A percentile compares a stretch with the other conserved stretches of the same genome.
Conservation (phyloP, 1,140 invertebrate genomes). For the Wasmannia auropunctata region DNA sequence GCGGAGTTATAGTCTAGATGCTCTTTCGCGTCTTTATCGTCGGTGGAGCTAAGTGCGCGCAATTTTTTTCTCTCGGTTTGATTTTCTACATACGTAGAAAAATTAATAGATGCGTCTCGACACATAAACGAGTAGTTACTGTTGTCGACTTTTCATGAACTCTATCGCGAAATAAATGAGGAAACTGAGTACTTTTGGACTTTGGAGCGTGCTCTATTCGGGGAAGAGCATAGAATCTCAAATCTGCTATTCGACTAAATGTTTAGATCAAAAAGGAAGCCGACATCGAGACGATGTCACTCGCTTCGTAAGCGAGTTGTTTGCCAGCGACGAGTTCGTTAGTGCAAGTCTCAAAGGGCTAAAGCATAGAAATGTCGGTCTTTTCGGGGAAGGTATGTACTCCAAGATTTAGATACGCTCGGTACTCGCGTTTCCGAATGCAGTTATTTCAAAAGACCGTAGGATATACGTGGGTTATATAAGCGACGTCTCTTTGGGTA, state of each 20-base stretch:
- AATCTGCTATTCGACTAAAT: neutral
- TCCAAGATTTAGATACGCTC: constrained; percentile 18
- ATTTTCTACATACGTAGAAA: neutral
- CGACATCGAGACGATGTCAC: neutral
- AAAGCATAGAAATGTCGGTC: neutral
- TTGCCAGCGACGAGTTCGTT: constrained; percentile 17
- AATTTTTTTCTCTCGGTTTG: neutral
- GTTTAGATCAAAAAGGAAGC: neutral
- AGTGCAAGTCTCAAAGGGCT: constrained; percentile 1
- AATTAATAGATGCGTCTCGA: neutral
- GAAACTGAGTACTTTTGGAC: neutral
- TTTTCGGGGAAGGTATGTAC: neutral
- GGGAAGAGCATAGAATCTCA: neutral
- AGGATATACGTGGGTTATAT: neutral
- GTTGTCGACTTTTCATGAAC: neutral
- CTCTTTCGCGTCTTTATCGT: neutral
- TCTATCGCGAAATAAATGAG: neutral
- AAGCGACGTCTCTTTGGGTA: constrained; percentile 5
- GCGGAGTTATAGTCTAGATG: neutral
- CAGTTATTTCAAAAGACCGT: constrained; percentile 27
- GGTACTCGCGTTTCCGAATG: constrained; percentile 17
- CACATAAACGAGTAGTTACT: neutral
- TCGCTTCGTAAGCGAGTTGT: neutral
- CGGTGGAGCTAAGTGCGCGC: neutral
- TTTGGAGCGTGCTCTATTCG: neutral